Percentiles rank a stretch among this genome's conserved stretches.
phyloP scores from a whole-genome alignment of 1,140 invertebrate species.

The Drosophila oshimai region DNA sequence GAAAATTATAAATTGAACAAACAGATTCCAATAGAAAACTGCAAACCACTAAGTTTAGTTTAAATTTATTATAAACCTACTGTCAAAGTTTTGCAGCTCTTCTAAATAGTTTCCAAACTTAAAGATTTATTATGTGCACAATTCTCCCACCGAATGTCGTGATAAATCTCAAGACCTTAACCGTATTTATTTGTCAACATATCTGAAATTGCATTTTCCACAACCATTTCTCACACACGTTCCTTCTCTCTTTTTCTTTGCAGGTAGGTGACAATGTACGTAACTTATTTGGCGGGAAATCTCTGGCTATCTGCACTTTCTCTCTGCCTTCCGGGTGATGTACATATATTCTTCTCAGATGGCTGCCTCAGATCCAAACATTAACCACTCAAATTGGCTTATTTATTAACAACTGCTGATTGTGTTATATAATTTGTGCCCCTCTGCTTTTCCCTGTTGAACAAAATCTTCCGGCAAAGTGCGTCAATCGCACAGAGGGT shows the following conservation, averaged over 20 bases:
- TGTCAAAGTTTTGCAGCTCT: neutral
- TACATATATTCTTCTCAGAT: constrained; percentile 33
- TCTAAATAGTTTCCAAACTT: neutral
- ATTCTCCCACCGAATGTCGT: neutral
- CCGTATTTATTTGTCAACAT: constrained; percentile 49
- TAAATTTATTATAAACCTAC: neutral
- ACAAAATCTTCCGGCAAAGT: constrained; percentile 45
- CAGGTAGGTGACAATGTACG: constrained; percentile 80
- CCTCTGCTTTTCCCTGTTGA: constrained; percentile 33
- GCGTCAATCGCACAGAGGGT: constrained; percentile 47
- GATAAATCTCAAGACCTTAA: constrained; percentile 33
- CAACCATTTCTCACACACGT: constrained; percentile 22
- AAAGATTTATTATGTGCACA: constrained; percentile 13
- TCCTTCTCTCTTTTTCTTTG: constrained; percentile 43
- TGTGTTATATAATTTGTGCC: constrained; percentile 41
- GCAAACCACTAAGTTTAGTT: neutral
- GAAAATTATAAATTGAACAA: no score
- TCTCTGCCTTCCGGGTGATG: constrained; percentile 1
- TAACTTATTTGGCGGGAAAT: constrained; percentile 36
- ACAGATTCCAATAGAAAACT: no score
- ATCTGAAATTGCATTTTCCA: constrained; percentile 51
- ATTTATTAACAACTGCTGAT: constrained; percentile 54
- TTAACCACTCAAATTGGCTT: constrained; percentile 32
- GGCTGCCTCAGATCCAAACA: constrained; percentile 3
- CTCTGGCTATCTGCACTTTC: neutral